phyloP scores from a whole-genome alignment of 2,113 vertebrate genomes.

The Chauna torquata region DNA sequence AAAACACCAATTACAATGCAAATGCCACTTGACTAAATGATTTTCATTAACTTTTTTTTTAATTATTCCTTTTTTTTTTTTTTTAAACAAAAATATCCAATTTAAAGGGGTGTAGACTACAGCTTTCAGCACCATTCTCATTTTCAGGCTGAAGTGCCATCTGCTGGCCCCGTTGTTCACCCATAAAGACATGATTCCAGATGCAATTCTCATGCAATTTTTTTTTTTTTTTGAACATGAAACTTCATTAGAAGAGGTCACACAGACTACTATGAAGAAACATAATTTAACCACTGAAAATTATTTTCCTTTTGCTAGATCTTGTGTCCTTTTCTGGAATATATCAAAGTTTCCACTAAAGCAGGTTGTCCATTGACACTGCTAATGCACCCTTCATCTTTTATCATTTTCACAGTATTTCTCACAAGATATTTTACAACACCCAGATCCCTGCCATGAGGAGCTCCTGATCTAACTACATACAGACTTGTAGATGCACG shows the following conservation, averaged over 20 bases:
- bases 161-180: constrained; percentile 61
- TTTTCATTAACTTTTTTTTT: constrained; percentile 6
- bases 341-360: background rate
- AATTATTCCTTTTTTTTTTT: constrained; percentile 22
- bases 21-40: constrained; percentile 31
- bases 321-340: background rate
- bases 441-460: background rate
- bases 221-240: background rate
- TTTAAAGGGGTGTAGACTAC: background rate
- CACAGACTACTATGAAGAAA: background rate
- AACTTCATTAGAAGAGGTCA: background rate
- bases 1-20: constrained; percentile 25
- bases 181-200: constrained; percentile 32
- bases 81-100: constrained; percentile 32
- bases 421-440: background rate
- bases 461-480: background rate
- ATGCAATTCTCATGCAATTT: constrained; percentile 16
- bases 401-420: background rate
- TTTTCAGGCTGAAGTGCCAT: constrained; percentile 49
- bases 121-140: constrained; percentile 23
- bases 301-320: background rate
- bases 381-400: constrained; percentile 5
- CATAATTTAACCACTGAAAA: rapidly evolving
- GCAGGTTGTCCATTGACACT: background rate
- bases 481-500: too few relatives aligned